Base-by-base conservation (phyloP, 2,797 vertebrate genomes). In the Taenioides sp. region DNA sequence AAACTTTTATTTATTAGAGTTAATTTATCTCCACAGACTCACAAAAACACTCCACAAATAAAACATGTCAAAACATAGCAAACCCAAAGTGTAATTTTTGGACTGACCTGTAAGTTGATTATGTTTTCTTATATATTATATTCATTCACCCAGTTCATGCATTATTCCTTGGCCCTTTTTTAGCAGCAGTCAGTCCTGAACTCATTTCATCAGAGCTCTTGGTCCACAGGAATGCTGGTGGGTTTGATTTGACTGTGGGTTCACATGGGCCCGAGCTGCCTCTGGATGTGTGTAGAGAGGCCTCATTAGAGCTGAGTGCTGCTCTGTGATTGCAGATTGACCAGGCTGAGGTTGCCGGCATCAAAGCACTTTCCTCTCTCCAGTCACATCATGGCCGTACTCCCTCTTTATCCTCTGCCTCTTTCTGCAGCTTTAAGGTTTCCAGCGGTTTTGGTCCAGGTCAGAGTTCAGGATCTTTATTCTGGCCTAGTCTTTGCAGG, bases 311-410 rank as follows among this genome's bases (percentile, higher is more conserved):
- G 78, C 83, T 81, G 84, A 83, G 70, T 71, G 72, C 54, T 70
- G 72, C 54, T 7, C 69, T 84, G 80, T 88, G 87, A 92, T 90
- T 91, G 82, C 88, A 87, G 88, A 92, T 91, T 89, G 88, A 89
- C 82, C 89, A 84, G 79, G 81, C 55, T 85, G 79, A 79, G 47
- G 84, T 87, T 84, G 75, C 72, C 87, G 62, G 78, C 74, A 83
- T 84, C 78, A 80, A 84, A 86, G 77, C 74, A 73, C 67, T 84
- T 89, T 89, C 79, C 80, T 80, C 71, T 71, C 77, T 54, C 74
- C 66, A 74, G 69, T 84, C 84, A 85, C 72, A 82, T 82, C 76
- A 82, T 67, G 70, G 69, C 52, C 57, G 69, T 67, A 77, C 82
- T 82, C 62, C 67, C 75, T 72, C 69, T 75, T 76, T 71, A 84